Conservation (phyloP, 2,113 vertebrate genomes). For the Podocnemis expansa region DNA sequence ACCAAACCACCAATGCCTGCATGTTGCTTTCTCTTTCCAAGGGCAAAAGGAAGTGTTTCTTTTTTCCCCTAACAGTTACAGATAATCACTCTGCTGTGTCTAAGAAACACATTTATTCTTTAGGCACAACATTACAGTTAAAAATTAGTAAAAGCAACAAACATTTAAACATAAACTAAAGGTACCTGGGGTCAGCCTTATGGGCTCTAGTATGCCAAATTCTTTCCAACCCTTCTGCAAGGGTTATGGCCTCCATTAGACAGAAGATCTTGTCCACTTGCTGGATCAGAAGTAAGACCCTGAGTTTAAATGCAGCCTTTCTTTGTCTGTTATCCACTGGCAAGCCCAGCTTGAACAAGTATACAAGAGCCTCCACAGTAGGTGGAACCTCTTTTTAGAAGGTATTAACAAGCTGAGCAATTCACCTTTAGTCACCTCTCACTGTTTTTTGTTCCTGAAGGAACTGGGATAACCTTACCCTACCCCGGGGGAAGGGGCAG, state of each 20-base stretch:
- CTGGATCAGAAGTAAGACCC: not conserved
- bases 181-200: not conserved
- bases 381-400: too few species aligned
- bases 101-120: too few species aligned
- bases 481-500: not conserved
- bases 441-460: not conserved
- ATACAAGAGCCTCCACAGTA: not conserved
- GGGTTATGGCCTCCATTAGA: not conserved
- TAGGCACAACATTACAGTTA: too few species aligned
- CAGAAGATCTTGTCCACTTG: not conserved
- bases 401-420: too few species aligned
- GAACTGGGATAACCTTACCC: not conserved
- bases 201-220: not conserved
- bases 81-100: too few species aligned
- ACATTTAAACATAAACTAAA: too few species aligned
- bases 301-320: not conserved
- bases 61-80: too few species aligned
- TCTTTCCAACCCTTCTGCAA: not conserved
- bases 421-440: too few species aligned
- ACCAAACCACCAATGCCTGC: too few species aligned
- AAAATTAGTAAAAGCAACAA: too few species aligned
- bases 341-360: not conserved
- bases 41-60: too few species aligned
- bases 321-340: not conserved
- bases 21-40: too few species aligned